Percentiles rank a stretch among this genome's conserved stretches.
Conservation (phyloP, 30 jellyfish, hydroid and myxozoan species). For the Turritopsis dohrnii region DNA sequence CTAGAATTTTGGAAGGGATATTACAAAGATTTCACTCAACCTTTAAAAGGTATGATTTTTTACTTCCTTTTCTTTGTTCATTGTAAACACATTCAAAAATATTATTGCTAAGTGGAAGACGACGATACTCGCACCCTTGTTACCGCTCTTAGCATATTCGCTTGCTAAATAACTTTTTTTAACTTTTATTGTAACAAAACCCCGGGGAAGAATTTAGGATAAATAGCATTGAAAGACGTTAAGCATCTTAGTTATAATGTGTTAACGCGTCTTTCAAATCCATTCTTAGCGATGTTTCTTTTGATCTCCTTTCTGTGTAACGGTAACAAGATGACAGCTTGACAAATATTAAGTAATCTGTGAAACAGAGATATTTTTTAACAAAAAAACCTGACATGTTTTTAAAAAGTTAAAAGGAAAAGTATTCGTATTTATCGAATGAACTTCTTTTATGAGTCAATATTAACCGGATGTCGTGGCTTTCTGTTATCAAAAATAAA, state of each 20-base stretch:
- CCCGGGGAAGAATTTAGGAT: neutral
- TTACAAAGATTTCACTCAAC: too few relatives aligned
- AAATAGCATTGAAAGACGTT: neutral
- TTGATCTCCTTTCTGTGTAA: neutral
- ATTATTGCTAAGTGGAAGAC: too few relatives aligned
- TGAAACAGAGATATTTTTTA: neutral
- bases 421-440: neutral
- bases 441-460: neutral
- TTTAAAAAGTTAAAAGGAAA: neutral
- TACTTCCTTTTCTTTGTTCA: too few relatives aligned
- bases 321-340: neutral
- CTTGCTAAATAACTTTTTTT: neutral
- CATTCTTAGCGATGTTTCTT: neutral
- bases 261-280: neutral
- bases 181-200: neutral
- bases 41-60: too few relatives aligned
- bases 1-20: too few relatives aligned
- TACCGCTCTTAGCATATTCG: neutral
- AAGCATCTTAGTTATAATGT: neutral
- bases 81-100: neutral
- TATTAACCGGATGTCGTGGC: neutral
- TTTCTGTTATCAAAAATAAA: neutral
- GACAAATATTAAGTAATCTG: neutral
- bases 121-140: neutral
- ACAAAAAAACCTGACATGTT: neutral